These are phyloP conservation scores for Phlogophora meticulosa DNA, from an alignment of 2,888 invertebrate genomes.

Conservation along the genomic window DNA sequence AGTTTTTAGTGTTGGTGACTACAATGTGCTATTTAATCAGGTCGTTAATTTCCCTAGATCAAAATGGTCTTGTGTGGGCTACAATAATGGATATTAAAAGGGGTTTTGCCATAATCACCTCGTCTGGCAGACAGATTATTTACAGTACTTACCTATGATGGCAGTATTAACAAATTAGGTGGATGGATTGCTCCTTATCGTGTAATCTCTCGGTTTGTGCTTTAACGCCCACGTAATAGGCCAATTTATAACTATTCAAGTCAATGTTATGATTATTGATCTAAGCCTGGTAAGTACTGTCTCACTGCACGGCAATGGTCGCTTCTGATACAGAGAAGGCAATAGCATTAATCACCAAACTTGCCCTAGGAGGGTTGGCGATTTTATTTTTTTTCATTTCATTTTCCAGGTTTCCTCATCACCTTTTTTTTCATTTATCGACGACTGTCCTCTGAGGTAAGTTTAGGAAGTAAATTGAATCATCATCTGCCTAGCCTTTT, in stretches of 20 bases:
- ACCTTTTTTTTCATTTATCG: too few species aligned
- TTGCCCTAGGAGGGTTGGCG: too few species aligned
- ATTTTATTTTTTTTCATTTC: too few species aligned
- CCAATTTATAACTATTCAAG: not conserved
- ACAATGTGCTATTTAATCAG: conserved; percentile 17
- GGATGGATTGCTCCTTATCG: not conserved
- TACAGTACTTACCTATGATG: not conserved
- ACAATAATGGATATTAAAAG: conserved; percentile 23
- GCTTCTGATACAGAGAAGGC: too few species aligned
- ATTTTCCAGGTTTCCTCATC: too few species aligned
- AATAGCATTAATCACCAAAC: too few species aligned
- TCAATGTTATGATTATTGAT: not conserved
- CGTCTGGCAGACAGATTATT: conserved; percentile 28
- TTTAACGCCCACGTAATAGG: not conserved
- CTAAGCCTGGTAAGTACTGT: too few species aligned
- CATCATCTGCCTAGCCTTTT: too few species aligned
- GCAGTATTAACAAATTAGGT: not conserved
- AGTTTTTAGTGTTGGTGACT: conserved; percentile 20
- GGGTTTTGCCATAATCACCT: conserved; percentile 20
- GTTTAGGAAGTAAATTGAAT: too few species aligned
- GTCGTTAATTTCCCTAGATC: conserved; percentile 23
- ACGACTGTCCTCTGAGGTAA: too few species aligned
- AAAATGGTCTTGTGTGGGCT: conserved; percentile 25
- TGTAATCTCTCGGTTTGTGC: not conserved
- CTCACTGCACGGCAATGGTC: too few species aligned